Evolutionary conservation across 2,113 vertebrate species (phyloP).

Genomic region (Colistium nudipinnis): DNA sequence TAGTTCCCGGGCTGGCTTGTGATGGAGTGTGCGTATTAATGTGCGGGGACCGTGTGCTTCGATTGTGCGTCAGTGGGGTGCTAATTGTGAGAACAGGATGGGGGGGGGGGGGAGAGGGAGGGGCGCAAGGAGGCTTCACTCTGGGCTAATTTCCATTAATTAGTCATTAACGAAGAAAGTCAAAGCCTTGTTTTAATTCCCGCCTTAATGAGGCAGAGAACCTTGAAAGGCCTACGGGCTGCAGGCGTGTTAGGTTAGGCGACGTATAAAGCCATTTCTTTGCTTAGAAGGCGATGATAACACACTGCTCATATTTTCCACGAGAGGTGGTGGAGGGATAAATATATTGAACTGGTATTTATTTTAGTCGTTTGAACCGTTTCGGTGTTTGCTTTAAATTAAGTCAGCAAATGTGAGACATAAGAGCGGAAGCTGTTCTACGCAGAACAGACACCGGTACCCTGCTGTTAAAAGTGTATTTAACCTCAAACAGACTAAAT

Average conservation of each 20-base stretch:
- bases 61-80: constrained; percentile 42
- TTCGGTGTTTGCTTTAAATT: constrained; percentile 7
- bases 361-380: background rate
- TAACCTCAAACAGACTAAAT: background rate
- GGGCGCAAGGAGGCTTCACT: constrained; percentile 69
- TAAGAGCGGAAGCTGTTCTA: background rate
- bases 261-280: constrained; percentile 39
- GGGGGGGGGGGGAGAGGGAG: constrained; percentile 59
- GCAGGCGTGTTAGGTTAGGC: constrained; percentile 43
- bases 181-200: constrained; percentile 79
- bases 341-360: background rate
- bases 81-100: constrained; percentile 63
- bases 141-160: constrained; percentile 79
- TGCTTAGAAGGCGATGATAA: constrained; percentile 48
- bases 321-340: too few relatives aligned
- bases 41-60: constrained; percentile 25
- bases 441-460: background rate
- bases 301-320: constrained; percentile 3
- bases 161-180: constrained; percentile 81
- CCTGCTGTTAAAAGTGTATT: background rate
- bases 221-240: constrained; percentile 60
- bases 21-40: constrained; percentile 51
- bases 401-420: background rate
- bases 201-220: constrained; percentile 77
- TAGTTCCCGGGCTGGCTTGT: constrained; percentile 27